These are phyloP conservation scores for Eledone cirrhosa DNA, from an alignment of 2,888 invertebrate species.

Conservation along the genomic window DNA sequence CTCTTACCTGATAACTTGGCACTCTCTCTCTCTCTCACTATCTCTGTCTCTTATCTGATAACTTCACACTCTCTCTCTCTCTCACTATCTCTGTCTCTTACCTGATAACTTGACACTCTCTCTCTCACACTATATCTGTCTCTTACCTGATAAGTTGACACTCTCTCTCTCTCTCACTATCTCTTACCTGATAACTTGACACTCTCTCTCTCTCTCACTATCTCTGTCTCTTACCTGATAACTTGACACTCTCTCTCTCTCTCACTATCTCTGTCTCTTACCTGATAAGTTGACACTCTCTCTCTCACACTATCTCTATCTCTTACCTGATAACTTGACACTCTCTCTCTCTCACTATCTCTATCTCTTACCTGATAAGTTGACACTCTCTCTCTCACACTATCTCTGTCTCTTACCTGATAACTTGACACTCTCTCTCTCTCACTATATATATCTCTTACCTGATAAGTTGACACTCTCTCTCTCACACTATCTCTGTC, in stretches of 20 bases:
- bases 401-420: constrained; percentile 45
- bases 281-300: constrained; percentile 56
- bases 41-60: constrained; percentile 55
- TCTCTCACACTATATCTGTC: too few relatives aligned
- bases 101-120: constrained; percentile 56
- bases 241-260: constrained; percentile 42
- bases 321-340: constrained; percentile 56
- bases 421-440: constrained; percentile 47
- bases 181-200: constrained; percentile 55
- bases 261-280: too few relatives aligned
- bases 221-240: constrained; percentile 55
- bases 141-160: constrained; percentile 56
- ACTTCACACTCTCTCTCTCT: constrained; percentile 42
- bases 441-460: constrained; percentile 35
- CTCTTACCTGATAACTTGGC: constrained; percentile 55
- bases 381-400: constrained; percentile 47
- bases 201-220: constrained; percentile 35
- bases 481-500: too few relatives aligned
- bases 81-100: too few relatives aligned
- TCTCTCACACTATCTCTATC: too few relatives aligned
- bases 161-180: constrained; percentile 34
- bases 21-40: constrained; percentile 35
- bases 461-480: constrained; percentile 56
- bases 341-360: constrained; percentile 35
- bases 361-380: constrained; percentile 53